These are phyloP conservation scores for Cantharis flavilabris DNA, from an alignment of 2,888 invertebrate species.

Conservation along the genomic window DNA sequence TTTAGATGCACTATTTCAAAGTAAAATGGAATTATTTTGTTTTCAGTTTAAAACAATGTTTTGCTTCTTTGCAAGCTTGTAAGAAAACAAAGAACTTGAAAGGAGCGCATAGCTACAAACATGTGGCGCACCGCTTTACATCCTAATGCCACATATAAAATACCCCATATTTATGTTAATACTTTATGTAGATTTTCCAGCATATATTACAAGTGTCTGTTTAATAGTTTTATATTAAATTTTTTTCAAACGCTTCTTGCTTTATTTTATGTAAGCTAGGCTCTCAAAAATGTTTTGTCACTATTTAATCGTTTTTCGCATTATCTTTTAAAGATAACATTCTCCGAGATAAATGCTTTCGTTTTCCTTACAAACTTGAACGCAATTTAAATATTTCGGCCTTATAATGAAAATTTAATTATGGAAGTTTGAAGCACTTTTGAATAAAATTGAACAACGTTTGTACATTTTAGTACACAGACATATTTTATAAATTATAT, in stretches of 20 bases:
- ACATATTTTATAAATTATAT: not conserved
- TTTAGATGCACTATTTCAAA: not conserved
- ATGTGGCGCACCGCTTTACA: constrained; percentile 39
- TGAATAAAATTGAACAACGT: not conserved
- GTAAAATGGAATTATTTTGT: constrained; percentile 2
- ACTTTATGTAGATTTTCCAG: constrained; percentile 36
- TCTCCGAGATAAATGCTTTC: not conserved
- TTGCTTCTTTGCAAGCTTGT: constrained; percentile 20
- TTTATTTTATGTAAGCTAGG: constrained; percentile 13
- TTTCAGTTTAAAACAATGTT: constrained; percentile 7
- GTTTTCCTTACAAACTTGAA: not conserved
- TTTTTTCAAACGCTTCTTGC: constrained; percentile 26
- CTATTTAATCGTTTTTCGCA: constrained; percentile 1
- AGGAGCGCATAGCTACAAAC: constrained; percentile 36
- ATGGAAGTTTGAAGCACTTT: not conserved
- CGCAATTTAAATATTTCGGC: not conserved
- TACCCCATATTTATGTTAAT: constrained; percentile 42
- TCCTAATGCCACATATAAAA: constrained; percentile 40
- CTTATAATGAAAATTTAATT: not conserved
- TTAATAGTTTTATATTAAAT: constrained; percentile 43
- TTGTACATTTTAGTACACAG: not conserved
- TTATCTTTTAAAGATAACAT: not conserved
- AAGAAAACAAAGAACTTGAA: constrained; percentile 25
- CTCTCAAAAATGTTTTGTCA: constrained; percentile 12
- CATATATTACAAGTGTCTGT: constrained; percentile 39